phyloP scores from a whole-genome alignment of 2,113 vertebrate species.

The Siniperca chuatsi region DNA sequence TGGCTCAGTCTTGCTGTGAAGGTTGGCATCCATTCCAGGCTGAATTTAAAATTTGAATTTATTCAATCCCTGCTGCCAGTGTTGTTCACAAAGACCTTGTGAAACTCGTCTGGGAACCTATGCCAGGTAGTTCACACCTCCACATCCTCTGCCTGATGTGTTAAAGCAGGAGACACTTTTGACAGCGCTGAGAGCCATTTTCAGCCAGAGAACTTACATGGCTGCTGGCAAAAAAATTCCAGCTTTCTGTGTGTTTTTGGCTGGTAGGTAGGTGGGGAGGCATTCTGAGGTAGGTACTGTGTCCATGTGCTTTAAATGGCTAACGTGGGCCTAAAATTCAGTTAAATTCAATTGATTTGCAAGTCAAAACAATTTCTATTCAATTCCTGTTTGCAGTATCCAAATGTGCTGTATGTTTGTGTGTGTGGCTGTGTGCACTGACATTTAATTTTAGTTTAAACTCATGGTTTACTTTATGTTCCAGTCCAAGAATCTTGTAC shows the following conservation, averaged over 20 bases:
- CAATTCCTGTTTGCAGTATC: neutral
- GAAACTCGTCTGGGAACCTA: slow-evolving; percentile 60
- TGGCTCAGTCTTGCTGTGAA: slow-evolving; percentile 39
- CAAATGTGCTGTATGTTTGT: neutral
- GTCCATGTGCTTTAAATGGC: neutral
- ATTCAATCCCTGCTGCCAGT: slow-evolving; percentile 48
- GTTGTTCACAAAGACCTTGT: slow-evolving; percentile 57
- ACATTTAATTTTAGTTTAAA: neutral
- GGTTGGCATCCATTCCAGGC: slow-evolving; percentile 31
- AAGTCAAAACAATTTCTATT: neutral
- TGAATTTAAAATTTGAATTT: slow-evolving; percentile 64
- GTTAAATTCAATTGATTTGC: neutral
- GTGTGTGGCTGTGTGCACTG: neutral
- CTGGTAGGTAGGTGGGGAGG: neutral
- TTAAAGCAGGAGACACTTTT: slow-evolving; percentile 63
- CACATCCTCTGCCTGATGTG: slow-evolving; percentile 61
- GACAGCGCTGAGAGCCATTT: slow-evolving; percentile 65
- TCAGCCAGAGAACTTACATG: slow-evolving; percentile 41
- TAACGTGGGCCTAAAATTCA: neutral
- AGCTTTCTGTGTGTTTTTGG: slow-evolving; percentile 24
- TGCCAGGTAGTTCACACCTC: slow-evolving; percentile 70
- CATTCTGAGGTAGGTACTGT: neutral
- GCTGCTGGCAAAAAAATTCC: slow-evolving; percentile 41
- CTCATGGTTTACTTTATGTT: neutral
- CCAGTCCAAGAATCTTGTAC: neutral